Percentiles rank a stretch among this genome's conserved stretches.
phyloP scores from a whole-genome alignment of 2,797 vertebrate species.

The Thripadectes ignobilis region DNA sequence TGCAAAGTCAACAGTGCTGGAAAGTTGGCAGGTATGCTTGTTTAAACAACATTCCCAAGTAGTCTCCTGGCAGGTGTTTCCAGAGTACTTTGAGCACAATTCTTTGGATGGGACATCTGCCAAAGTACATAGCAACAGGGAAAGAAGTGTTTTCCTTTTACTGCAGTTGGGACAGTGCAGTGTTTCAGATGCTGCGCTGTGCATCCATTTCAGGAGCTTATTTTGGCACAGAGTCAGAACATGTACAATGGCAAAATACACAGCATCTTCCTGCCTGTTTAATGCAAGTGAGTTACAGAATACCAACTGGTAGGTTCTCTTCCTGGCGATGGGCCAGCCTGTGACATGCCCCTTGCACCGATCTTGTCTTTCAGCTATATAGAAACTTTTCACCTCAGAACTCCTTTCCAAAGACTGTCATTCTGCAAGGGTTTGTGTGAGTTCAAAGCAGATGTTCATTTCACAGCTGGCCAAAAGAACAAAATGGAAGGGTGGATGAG shows the following conservation, averaged over 20 bases:
- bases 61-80: slow-evolving; percentile 84
- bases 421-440: neutral
- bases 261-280: slow-evolving; percentile 41
- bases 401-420: neutral
- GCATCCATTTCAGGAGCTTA: slow-evolving; percentile 52
- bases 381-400: neutral
- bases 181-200: slow-evolving; percentile 50
- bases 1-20: slow-evolving; percentile 75
- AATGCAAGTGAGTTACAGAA: neutral
- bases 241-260: slow-evolving; percentile 58
- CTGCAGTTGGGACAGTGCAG: slow-evolving; percentile 58
- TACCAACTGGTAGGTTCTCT: neutral
- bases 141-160: slow-evolving; percentile 72
- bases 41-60: slow-evolving; percentile 82
- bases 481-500: neutral
- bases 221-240: slow-evolving; percentile 59
- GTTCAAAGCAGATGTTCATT: neutral
- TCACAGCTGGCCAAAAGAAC: neutral
- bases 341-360: neutral
- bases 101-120: slow-evolving; percentile 77
- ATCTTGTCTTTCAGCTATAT: neutral
- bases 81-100: slow-evolving; percentile 78
- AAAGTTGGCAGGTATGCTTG: slow-evolving; percentile 81
- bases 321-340: neutral
- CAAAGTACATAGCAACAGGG: slow-evolving; percentile 80